Evolutionary conservation across 1,140 invertebrate species (phyloP), one percentile per base, ranked within the genome.

Genomic region (Ruditapes philippinarum): DNA sequence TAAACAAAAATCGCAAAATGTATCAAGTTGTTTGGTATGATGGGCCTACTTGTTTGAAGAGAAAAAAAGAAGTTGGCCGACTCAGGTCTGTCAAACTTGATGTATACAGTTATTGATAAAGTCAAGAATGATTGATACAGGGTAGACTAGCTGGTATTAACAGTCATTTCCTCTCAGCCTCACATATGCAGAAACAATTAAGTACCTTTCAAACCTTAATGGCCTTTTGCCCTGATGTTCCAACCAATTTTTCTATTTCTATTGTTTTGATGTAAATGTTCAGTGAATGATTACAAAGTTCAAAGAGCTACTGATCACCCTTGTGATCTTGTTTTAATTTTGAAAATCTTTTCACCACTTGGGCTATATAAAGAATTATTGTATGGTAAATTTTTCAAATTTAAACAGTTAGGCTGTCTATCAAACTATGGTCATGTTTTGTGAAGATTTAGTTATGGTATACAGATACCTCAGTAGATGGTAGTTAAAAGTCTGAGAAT

Each of bases 101-200:
- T 78, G 74, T 33, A 78, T 78, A 12, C 54, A 19, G 42, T 78
- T 51, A 51, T 78, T 54, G 74, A 78, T 78, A 78, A 78, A 78
- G 74, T 78, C 74, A 78, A 38, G n/a, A 78, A 54, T 78, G 74
- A 78, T 78, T 78, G 74, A 78, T 78, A 78, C 7, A 7, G n/a
- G n/a, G 25, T 51, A 78, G 42, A 19, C 74, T 78, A 25, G 12
- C n/a, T 11, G 49, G 74, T 78, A 78, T 49, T 78, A 51, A 54
- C 45, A 33, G 25, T 45, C 28, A 36, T 36, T 38, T 70, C 31
- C 45, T 78, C 45, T 38, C 31, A 22, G n/a, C 74, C 49, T 36
- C 45, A 78, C 74, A 78, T 51, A 54, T 78, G 74, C 74, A 57
- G 74, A 78, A 78, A 51, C 36, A 78, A 78, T 78, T 51, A 73